phyloP scores from a whole-genome alignment of 2,888 invertebrate genomes.

The Chrysopilus asiliformis region DNA sequence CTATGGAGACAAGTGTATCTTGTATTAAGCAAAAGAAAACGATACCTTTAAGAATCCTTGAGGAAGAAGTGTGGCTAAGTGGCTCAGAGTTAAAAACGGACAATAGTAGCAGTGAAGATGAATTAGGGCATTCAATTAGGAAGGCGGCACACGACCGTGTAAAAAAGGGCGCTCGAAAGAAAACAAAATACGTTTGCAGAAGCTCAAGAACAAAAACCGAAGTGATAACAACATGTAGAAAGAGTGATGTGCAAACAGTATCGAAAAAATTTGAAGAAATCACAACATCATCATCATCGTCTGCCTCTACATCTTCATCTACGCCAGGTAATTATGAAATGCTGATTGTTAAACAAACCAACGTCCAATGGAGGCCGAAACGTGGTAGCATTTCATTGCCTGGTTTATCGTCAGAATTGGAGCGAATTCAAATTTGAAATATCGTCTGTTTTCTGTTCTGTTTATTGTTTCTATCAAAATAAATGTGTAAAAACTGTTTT shows the following conservation, averaged over 20 bases:
- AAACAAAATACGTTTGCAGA: slow-evolving; percentile 7
- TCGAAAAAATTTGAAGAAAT: neutral
- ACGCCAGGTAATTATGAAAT: slow-evolving; percentile 6
- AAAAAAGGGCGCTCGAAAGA: slow-evolving; percentile 10
- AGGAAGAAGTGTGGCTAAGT: slow-evolving; percentile 31
- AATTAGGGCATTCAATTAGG: neutral
- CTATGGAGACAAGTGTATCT: too few relatives aligned
- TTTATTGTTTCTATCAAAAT: too few relatives aligned
- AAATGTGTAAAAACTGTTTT: too few relatives aligned
- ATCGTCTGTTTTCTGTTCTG: too few relatives aligned
- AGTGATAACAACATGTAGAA: neutral
- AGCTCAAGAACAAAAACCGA: slow-evolving; percentile 1
- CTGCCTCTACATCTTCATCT: slow-evolving; percentile 1
- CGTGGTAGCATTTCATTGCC: slow-evolving; percentile 14
- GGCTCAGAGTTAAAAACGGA: slow-evolving; percentile 16
- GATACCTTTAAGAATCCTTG: slow-evolving; percentile 29
- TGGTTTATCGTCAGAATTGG: slow-evolving; percentile 12
- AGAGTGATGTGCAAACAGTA: neutral
- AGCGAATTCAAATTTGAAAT: slow-evolving; percentile 10
- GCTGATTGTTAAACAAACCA: slow-evolving; percentile 4
- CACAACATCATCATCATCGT: slow-evolving; percentile 1
- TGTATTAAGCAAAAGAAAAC: slow-evolving; percentile 5
- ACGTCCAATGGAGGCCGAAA: slow-evolving; percentile 15
- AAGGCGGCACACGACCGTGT: neutral
- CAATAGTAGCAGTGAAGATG: slow-evolving; percentile 15